These are phyloP conservation scores for Frankliniella intonsa DNA, from an alignment of 2,888 invertebrate genomes.

Conservation along the genomic window DNA sequence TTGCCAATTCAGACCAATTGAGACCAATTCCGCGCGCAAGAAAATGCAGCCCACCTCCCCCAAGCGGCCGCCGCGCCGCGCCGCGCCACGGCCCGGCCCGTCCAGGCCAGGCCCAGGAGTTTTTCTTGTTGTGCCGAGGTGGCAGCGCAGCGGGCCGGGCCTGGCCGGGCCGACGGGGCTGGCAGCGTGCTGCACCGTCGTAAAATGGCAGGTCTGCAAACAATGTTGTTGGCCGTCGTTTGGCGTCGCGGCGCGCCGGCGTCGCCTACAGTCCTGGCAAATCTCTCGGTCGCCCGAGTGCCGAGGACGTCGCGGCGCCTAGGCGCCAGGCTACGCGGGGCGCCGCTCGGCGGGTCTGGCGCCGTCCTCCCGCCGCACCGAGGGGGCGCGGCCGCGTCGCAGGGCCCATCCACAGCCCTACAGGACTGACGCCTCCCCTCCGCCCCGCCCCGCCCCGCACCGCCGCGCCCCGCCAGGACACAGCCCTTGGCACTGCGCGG, in stretches of 20 bases:
- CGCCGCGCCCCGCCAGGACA: too few relatives aligned
- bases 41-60: slow-evolving; percentile 8
- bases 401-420: too few relatives aligned
- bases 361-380: too few relatives aligned
- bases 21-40: neutral
- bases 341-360: neutral
- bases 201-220: slow-evolving; percentile 21
- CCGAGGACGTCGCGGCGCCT: neutral
- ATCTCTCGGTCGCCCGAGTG: neutral
- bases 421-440: too few relatives aligned
- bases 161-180: neutral
- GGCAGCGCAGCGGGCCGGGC: neutral
- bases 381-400: too few relatives aligned
- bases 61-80: neutral
- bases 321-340: neutral
- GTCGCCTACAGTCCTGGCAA: too few relatives aligned
- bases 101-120: neutral
- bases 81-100: neutral
- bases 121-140: slow-evolving; percentile 3
- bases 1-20: slow-evolving; percentile 25
- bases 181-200: neutral
- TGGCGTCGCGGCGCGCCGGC: slow-evolving; percentile 1
- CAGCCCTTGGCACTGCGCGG: neutral
- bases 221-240: slow-evolving; percentile 7
- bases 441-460: too few relatives aligned